phyloP scores from a whole-genome alignment of 1,140 invertebrate genomes.

The Linepithema humile region DNA sequence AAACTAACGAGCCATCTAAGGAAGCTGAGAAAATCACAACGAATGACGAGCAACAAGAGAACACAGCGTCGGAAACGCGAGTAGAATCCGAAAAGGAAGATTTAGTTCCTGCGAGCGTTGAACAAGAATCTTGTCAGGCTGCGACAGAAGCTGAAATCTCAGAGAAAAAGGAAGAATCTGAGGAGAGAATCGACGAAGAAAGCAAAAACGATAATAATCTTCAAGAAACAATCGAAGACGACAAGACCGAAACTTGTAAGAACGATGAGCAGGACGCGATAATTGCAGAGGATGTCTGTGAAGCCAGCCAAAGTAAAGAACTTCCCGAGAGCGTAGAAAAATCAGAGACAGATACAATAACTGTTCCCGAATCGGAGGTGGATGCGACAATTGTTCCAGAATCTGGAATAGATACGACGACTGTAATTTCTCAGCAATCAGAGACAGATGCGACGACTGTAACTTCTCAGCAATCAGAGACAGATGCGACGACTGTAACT shows the following conservation, averaged over 20 bases:
- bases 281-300: background rate
- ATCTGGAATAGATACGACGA: too few relatives aligned
- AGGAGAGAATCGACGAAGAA: too few relatives aligned
- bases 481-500: too few relatives aligned
- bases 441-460: background rate
- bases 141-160: background rate
- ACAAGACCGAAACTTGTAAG: background rate
- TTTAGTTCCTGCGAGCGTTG: background rate
- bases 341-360: background rate
- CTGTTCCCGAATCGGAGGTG: background rate
- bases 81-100: conserved; percentile 21
- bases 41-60: background rate
- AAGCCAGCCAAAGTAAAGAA: background rate
- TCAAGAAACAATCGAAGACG: background rate
- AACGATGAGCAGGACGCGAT: background rate
- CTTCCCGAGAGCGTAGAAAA: background rate
- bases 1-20: conserved; percentile 64
- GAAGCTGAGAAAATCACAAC: conserved; percentile 23
- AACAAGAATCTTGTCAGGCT: background rate
- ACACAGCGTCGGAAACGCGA: background rate
- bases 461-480: too few relatives aligned
- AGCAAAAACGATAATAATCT: background rate
- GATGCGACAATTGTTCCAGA: background rate
- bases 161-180: conserved; percentile 4
- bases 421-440: background rate